These are phyloP conservation scores for Chrysopilus asiliformis DNA, from an alignment of 2,888 invertebrate genomes.

Conservation along the genomic window DNA sequence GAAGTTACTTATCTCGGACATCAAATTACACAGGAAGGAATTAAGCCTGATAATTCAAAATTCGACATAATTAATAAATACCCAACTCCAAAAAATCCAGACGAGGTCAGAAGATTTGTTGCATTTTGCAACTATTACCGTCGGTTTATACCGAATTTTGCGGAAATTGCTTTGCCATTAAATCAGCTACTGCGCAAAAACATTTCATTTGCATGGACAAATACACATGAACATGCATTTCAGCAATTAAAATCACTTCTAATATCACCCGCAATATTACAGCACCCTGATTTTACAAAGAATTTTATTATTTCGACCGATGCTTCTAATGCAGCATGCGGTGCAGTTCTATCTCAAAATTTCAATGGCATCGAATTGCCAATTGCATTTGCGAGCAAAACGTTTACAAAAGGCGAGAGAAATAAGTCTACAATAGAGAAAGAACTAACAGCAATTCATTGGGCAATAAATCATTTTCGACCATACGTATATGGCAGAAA, in stretches of 20 bases:
- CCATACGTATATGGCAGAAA: constrained; percentile 14
- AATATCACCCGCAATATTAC: constrained; percentile 6
- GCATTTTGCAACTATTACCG: too few relatives aligned
- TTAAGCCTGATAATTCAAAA: constrained; percentile 7
- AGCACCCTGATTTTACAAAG: constrained; percentile 12
- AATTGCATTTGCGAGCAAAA: constrained; percentile 14
- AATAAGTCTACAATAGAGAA: constrained; percentile 19
- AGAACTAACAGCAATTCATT: too few relatives aligned
- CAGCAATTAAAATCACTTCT: constrained; percentile 7
- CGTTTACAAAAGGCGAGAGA: constrained; percentile 17
- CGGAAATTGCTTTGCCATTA: constrained; percentile 4
- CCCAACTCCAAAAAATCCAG: constrained; percentile 6
- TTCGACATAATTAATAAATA: constrained; percentile 7
- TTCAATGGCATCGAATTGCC: constrained; percentile 10
- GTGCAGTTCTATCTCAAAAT: constrained; percentile 14
- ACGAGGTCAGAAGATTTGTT: too few relatives aligned
- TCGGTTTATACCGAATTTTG: constrained; percentile 9
- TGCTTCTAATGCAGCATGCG: constrained; percentile 13
- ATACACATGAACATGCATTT: constrained; percentile 11
- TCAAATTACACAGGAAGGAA: constrained; percentile 7
- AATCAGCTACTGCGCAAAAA: constrained; percentile 2
- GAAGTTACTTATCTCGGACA: constrained; percentile 14
- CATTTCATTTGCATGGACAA: constrained; percentile 6
- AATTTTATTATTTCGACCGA: constrained; percentile 13
- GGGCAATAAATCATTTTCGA: constrained; percentile 17